These are phyloP conservation scores for Myotis lucifugus DNA, from an alignment of 2,113 vertebrate species.

Conservation along the genomic window DNA sequence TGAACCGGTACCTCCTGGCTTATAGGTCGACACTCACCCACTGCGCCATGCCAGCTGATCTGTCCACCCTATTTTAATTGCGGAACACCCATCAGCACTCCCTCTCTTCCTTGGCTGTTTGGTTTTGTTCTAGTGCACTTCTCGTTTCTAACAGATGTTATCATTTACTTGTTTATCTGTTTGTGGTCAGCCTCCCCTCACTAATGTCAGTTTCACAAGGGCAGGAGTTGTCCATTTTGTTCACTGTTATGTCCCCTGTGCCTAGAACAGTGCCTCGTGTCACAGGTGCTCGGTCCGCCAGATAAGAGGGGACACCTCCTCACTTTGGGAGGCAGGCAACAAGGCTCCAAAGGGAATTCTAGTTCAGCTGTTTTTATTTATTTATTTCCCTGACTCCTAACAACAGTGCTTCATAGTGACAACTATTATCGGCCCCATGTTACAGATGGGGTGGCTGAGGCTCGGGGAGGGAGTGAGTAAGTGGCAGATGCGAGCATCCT, in stretches of 20 bases:
- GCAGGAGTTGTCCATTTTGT: background rate
- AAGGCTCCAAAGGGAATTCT: background rate
- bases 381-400: slow-evolving; percentile 16
- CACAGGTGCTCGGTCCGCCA: background rate
- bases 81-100: fast-evolving
- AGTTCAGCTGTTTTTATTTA: background rate
- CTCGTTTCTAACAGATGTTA: background rate
- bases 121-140: background rate
- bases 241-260: background rate
- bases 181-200: background rate
- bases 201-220: background rate
- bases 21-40: too few species aligned
- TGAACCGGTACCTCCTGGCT: too few species aligned
- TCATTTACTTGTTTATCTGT: background rate
- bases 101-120: background rate
- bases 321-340: background rate
- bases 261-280: background rate
- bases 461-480: background rate
- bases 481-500: background rate
- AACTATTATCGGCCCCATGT: background rate
- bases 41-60: too few species aligned
- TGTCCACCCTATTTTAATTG: too few species aligned
- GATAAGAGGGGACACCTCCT: background rate
- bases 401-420: background rate
- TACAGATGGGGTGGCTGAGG: background rate